A percentile compares a stretch with the other conserved stretches of the same genome.
Conservation (phyloP, 2,797 vertebrate species). For the Prunella strophiata region DNA sequence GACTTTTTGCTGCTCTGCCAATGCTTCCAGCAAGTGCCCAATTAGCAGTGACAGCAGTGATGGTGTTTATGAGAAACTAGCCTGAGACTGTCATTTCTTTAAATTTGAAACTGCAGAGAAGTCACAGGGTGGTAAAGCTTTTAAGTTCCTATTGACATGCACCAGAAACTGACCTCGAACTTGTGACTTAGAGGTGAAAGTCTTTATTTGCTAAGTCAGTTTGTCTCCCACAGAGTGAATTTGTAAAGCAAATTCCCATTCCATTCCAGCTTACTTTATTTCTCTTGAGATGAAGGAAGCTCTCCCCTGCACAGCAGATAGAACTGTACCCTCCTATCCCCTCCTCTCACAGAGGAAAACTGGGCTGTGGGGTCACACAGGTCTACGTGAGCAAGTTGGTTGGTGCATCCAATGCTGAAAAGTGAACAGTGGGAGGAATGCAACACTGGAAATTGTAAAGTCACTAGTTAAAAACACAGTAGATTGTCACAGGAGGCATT, state of each 20-base stretch:
- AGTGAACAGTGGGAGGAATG: background rate
- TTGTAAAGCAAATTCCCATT: background rate
- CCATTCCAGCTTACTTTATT: background rate
- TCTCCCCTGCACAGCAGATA: background rate
- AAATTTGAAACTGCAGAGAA: conserved; percentile 48
- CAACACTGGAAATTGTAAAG: background rate
- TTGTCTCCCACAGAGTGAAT: background rate
- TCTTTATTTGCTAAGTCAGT: background rate
- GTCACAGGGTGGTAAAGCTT: conserved; percentile 31
- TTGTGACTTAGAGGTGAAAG: conserved; percentile 9
- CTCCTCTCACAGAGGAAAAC: background rate
- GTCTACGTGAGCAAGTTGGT: background rate
- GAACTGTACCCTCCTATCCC: background rate
- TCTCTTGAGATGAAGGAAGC: background rate
- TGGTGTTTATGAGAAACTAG: conserved; percentile 55
- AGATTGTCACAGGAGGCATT: background rate
- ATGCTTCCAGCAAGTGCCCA: conserved; percentile 43
- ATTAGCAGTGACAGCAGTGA: conserved; percentile 27
- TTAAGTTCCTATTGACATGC: conserved; percentile 37
- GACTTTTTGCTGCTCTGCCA: conserved; percentile 45
- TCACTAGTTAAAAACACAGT: background rate
- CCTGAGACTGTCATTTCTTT: conserved; percentile 41
- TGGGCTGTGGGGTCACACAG: background rate
- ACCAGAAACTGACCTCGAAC: conserved; percentile 26
- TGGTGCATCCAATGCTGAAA: background rate